Conservation (phyloP, 2,113 vertebrate species). For the Pachypanchax playfairii region DNA sequence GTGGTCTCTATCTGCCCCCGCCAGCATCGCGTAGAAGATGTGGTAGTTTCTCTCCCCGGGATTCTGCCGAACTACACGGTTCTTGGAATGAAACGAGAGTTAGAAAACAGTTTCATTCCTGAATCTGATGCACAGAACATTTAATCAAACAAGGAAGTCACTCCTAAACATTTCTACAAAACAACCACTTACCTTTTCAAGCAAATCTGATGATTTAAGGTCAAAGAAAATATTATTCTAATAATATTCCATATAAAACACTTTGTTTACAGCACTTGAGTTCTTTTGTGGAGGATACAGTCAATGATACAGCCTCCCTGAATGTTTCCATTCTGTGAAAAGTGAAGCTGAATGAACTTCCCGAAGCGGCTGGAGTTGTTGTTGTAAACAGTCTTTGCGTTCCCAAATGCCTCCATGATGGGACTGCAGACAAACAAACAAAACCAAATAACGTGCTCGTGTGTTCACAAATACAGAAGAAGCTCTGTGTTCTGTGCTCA, state of each 20-base stretch:
- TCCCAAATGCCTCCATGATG: slow-evolving; percentile 92
- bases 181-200: slow-evolving; percentile 77
- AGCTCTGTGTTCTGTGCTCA: no score
- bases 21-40: slow-evolving; percentile 89
- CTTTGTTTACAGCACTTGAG: neutral
- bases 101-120: neutral
- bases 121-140: neutral
- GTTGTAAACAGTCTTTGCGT: slow-evolving; percentile 93
- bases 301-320: slow-evolving; percentile 91
- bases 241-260: neutral
- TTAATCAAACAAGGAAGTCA: neutral
- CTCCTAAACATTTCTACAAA: neutral
- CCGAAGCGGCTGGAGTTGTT: slow-evolving; percentile 95
- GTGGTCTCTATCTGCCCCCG: slow-evolving; percentile 82
- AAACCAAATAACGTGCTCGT: no score
- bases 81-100: slow-evolving; percentile 73
- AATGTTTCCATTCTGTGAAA: slow-evolving; percentile 89
- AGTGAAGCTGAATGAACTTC: slow-evolving; percentile 93
- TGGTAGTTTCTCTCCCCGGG: slow-evolving; percentile 91
- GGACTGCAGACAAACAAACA: slow-evolving; percentile 78
- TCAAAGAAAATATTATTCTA: slow-evolving; percentile 53
- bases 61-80: slow-evolving; percentile 90
- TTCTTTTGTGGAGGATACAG: slow-evolving; percentile 83
- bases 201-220: slow-evolving; percentile 71
- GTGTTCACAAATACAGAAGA: no score